Percentiles rank a stretch among this genome's conserved stretches.
phyloP scores from a whole-genome alignment of 1,140 invertebrate genomes.

The Aphidius gifuensis region DNA sequence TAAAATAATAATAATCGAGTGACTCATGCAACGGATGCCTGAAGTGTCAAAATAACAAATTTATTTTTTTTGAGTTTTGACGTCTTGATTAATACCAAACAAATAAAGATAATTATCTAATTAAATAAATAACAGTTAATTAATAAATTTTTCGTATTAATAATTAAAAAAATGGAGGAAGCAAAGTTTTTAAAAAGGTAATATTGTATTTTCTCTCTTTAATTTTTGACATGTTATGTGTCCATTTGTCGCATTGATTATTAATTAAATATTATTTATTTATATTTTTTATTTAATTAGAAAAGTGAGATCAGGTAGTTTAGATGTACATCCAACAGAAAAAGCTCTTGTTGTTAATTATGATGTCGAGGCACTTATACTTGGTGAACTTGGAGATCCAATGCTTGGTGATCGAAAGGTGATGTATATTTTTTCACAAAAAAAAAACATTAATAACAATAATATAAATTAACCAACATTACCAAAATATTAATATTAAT shows the following conservation, averaged over 20 bases:
- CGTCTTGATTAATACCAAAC: no score
- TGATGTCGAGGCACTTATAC: constrained; percentile 81
- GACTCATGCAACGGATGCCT: no score
- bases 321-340: constrained; percentile 89
- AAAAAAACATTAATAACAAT: not conserved
- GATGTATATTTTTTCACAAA: constrained; percentile 16
- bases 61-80: no score
- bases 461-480: no score
- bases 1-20: no score
- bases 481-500: no score
- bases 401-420: constrained; percentile 84
- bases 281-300: constrained; percentile 46
- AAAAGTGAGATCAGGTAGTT: constrained; percentile 75
- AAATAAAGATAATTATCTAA: no score
- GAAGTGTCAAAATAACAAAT: no score
- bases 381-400: constrained; percentile 78
- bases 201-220: constrained; percentile 13
- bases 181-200: constrained; percentile 50
- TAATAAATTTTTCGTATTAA: no score
- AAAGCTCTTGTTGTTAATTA: constrained; percentile 89
- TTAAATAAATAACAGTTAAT: no score
- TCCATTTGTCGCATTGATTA: constrained; percentile 45
- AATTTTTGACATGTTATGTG: constrained; percentile 9
- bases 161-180: constrained; percentile 44
- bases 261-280: constrained; percentile 39